Evolutionary conservation across 2,113 vertebrate species (phyloP).

Genomic region (Neolamprologus modestus): DNA sequence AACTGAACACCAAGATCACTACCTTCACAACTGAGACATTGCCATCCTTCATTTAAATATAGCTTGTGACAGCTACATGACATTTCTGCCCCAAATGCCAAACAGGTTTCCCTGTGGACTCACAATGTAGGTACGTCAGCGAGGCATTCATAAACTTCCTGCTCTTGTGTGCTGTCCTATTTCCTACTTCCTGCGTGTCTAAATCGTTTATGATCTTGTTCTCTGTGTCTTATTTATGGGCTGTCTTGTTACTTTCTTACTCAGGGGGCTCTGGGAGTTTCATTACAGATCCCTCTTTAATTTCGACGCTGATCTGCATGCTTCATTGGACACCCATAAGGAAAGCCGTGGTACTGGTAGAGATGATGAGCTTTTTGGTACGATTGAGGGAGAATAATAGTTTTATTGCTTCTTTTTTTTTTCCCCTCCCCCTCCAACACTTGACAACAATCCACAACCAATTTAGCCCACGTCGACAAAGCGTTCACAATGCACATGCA

Average conservation of each 20-base stretch:
- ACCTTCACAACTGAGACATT: neutral
- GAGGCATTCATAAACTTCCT: neutral
- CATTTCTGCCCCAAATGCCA: conserved; percentile 1
- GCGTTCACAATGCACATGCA: neutral
- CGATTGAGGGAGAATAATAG: neutral
- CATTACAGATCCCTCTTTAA: conserved; percentile 57
- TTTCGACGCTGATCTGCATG: conserved; percentile 44
- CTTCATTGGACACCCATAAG: conserved; percentile 47
- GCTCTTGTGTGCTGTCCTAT: neutral
- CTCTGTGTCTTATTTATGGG: conserved; percentile 46
- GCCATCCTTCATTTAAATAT: neutral
- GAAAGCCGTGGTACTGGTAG: neutral
- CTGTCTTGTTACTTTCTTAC: conserved; percentile 38
- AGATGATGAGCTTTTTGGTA: conserved; percentile 14
- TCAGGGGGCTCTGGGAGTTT: conserved; percentile 39
- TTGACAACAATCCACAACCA: conserved; percentile 37
- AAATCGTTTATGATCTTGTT: conserved; percentile 13
- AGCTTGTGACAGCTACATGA: conserved; percentile 14
- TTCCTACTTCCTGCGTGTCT: conserved; percentile 12
- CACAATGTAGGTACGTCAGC: neutral
- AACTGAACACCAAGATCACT: neutral
- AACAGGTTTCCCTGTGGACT: neutral
- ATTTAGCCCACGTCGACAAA: conserved; percentile 39
- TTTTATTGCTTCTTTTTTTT: neutral
- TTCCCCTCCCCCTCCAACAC: accelerated